Evolutionary conservation across 2,113 vertebrate species (phyloP).

Genomic region (Chaetops frenatus): DNA sequence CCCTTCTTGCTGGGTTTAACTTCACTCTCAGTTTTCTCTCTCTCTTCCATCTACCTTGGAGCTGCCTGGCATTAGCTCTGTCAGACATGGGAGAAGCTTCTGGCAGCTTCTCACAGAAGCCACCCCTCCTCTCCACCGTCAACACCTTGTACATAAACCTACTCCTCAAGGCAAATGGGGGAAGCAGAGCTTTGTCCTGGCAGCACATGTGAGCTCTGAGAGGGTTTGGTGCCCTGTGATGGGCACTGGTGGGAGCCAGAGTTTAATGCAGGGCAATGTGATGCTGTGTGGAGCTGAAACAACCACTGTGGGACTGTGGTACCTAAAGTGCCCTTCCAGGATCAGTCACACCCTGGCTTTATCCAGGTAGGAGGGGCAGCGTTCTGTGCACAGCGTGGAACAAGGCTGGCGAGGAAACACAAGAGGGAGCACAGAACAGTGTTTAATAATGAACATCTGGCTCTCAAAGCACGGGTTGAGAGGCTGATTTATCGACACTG

Average conservation of each 20-base stretch:
- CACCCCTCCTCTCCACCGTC: not conserved
- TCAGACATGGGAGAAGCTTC: not conserved
- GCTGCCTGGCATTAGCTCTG: not conserved
- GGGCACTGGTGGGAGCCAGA: not conserved
- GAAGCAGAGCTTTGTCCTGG: not conserved
- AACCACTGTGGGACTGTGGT: not conserved
- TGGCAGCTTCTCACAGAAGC: not conserved
- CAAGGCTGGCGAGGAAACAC: not conserved
- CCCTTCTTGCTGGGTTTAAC: not conserved
- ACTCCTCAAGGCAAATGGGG: not conserved
- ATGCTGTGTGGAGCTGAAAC: not conserved
- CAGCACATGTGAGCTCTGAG: accelerated
- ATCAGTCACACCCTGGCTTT: not conserved
- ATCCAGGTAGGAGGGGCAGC: not conserved
- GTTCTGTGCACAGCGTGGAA: accelerated
- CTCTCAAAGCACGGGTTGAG: not conserved
- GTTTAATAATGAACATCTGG: constrained; percentile 32
- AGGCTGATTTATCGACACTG: not conserved
- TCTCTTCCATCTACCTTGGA: not conserved
- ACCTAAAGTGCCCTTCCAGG: not conserved
- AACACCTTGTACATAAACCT: not conserved
- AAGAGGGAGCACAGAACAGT: not conserved
- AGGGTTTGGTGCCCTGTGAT: not conserved
- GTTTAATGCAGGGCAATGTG: not conserved
- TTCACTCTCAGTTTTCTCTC: accelerated